Base-by-base conservation (phyloP, 1,140 invertebrate genomes). In the Popillia japonica region DNA sequence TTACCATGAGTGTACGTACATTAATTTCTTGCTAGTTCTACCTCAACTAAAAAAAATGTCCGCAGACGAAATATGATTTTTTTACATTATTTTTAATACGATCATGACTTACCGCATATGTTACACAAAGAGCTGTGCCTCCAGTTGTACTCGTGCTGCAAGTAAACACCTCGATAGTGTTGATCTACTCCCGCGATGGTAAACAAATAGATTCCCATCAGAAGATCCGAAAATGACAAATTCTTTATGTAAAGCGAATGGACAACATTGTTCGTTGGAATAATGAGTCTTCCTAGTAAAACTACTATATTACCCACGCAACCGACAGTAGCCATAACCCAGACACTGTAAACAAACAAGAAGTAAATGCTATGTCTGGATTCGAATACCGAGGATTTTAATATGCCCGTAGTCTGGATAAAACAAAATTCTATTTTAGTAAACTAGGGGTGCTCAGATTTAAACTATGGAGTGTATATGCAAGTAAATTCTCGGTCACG, bases 181-280 rank as follows among this genome's bases (percentile, higher is more conserved):
- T 90, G 84, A 84, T 93, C 92, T 48, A 90, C 89, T 76, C 86
- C 86, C 11, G 91, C 92, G 76, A 93, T 92, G n/a, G 90, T 85
- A 40, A 93, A 87, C 77, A 93, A 86, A 83, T 93, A 93, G 22
- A 93, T 85, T 20, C 92, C 92, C 91, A 93, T 93, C 9, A 93
- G 84, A 20, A 93, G 86, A 84, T 93, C 92, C n/a, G 92, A 91
- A 64, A 90, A 84, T 0, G 91, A 92, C 77, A 93, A 86, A 84
- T 93, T 92, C 10, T 89, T 90, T 76, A 93, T 83, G 88, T 90
- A 90, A 79, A 92, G 68, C 82, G 90, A 90, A 87, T 92, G 83
- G 84, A 91, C 90, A 82, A 87, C 87, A 80, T 90, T 90, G 72
- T 82, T 85, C 55, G 87, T 84, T 10, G 84, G 83, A 48, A 88